Percentiles rank a stretch among this genome's conserved stretches.
Evolutionary conservation across 2,888 invertebrate genomes (phyloP).

Genomic region (Protophormia terraenovae): DNA sequence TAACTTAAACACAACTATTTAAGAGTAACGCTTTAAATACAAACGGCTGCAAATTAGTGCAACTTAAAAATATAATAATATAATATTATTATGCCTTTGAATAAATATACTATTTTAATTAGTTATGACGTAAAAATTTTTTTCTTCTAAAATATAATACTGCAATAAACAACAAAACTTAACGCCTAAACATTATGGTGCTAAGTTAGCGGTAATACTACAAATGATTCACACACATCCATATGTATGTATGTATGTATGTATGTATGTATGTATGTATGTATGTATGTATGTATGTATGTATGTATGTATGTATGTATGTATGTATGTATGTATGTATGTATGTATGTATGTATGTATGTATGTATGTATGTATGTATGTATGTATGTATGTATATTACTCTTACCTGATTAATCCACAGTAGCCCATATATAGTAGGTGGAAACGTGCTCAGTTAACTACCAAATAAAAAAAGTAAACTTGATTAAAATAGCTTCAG

Average conservation of each 20-base stretch:
- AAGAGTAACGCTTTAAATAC: too few species aligned
- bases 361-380: not conserved
- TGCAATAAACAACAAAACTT: not conserved
- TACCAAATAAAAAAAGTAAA: not conserved
- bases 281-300: not conserved
- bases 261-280: not conserved
- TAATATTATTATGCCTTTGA: too few species aligned
- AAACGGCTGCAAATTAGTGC: too few species aligned
- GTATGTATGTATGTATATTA: not conserved
- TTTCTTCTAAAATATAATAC: conserved; percentile 6
- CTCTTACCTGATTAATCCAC: not conserved
- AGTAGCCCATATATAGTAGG: conserved; percentile 26
- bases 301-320: not conserved
- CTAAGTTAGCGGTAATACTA: conserved; percentile 18
- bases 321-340: not conserved
- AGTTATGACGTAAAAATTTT: conserved; percentile 19
- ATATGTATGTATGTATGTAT: not conserved
- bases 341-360: not conserved
- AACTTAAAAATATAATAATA: too few species aligned
- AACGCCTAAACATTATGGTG: conserved; percentile 33
- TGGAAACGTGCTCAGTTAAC: conserved; percentile 34
- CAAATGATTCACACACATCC: not conserved
- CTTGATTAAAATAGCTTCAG: conserved; percentile 19
- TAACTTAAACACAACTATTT: too few species aligned
- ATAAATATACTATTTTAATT: not conserved